Evolutionary conservation across 2,113 vertebrate species (phyloP).

Genomic region (Stegostoma tigrinum): DNA sequence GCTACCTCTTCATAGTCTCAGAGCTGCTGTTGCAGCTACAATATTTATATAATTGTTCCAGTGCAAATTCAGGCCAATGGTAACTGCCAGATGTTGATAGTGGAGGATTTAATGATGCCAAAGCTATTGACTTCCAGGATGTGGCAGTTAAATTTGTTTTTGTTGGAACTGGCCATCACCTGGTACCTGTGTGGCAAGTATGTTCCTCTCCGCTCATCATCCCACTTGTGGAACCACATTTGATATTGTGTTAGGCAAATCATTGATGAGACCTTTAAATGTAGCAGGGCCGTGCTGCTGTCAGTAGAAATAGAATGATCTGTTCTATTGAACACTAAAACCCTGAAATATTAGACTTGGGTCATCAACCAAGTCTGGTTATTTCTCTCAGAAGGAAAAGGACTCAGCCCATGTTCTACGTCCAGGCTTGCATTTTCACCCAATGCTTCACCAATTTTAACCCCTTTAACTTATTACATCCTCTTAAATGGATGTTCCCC

Average conservation of each 20-base stretch:
- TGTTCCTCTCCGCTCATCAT: no score
- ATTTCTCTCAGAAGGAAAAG: background rate
- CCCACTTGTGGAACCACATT: background rate
- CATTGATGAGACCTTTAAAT: background rate
- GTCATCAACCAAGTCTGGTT: background rate
- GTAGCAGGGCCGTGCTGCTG: no score
- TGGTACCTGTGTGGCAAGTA: no score
- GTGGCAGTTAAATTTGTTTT: no score
- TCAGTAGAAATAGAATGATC: background rate
- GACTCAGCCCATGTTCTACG: background rate
- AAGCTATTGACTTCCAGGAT: no score
- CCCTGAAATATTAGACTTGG: background rate
- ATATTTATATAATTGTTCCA: no score
- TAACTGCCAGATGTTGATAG: no score
- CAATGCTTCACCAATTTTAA: background rate
- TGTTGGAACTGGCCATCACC: no score
- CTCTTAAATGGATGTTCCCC: background rate
- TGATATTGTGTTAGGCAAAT: background rate
- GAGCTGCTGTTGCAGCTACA: no score
- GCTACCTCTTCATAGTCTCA: no score
- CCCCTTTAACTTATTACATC: background rate
- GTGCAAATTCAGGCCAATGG: no score
- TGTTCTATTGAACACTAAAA: background rate
- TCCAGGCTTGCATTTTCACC: background rate
- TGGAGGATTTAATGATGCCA: no score